A percentile compares a stretch with the other conserved stretches of the same genome.
Evolutionary conservation across 1,140 invertebrate species (phyloP).

Genomic region (Drosophila jambulina): DNA sequence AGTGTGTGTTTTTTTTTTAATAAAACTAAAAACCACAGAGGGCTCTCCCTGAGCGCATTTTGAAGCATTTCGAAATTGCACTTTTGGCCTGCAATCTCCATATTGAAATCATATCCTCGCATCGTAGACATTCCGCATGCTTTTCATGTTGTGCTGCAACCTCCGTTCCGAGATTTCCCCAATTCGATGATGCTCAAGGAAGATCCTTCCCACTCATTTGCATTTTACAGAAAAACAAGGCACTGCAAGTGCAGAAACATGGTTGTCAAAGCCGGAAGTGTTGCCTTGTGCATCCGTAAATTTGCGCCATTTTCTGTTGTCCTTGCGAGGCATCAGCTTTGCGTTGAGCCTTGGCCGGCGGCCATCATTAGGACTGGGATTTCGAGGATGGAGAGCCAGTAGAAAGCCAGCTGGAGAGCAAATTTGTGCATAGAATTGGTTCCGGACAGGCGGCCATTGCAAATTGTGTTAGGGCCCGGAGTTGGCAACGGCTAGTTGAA

Average conservation of each 20-base stretch:
- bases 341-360: conserved; percentile 38
- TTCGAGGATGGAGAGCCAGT: conserved; percentile 1
- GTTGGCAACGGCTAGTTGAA: conserved; percentile 28
- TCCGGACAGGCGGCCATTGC: conserved; percentile 32
- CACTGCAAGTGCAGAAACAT: conserved; percentile 42
- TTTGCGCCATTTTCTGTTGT: conserved; percentile 55
- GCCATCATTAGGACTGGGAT: conserved; percentile 69
- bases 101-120: conserved; percentile 50
- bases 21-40: conserved; percentile 54
- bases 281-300: conserved; percentile 62
- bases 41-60: conserved; percentile 28
- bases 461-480: conserved; percentile 38
- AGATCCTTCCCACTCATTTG: conserved; percentile 56
- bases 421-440: conserved; percentile 46
- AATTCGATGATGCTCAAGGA: conserved; percentile 26
- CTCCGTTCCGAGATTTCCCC: conserved; percentile 16
- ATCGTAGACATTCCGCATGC: conserved; percentile 14
- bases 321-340: conserved; percentile 39
- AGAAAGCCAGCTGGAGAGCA: conserved; percentile 13
- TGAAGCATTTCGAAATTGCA: conserved; percentile 49
- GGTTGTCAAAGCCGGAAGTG: conserved; percentile 62
- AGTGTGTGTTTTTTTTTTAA: conserved; percentile 21
- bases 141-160: conserved; percentile 12
- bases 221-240: conserved; percentile 53
- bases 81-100: conserved; percentile 51